Evolutionary conservation across 2,797 vertebrate species (phyloP).

Genomic region (Kryptopterus vitreolus): DNA sequence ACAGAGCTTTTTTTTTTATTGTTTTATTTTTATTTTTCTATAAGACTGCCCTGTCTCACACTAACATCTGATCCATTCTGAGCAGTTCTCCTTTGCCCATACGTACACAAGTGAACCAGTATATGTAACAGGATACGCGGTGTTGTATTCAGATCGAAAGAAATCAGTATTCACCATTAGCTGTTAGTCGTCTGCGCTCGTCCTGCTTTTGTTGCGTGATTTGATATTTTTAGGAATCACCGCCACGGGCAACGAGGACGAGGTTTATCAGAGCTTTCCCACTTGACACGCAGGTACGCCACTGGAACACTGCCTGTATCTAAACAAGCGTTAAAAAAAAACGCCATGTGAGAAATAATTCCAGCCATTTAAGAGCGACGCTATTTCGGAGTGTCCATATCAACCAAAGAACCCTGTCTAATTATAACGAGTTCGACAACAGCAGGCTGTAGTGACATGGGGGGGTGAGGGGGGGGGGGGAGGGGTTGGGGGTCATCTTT

Average conservation of each 20-base stretch:
- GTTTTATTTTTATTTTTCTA: neutral
- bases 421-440: conserved; percentile 65
- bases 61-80: conserved; percentile 9
- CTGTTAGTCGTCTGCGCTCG: conserved; percentile 17
- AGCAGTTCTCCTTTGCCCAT: conserved; percentile 19
- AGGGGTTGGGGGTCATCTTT: too few species aligned
- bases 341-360: conserved; percentile 38
- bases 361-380: conserved; percentile 48
- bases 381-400: conserved; percentile 57
- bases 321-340: too few species aligned
- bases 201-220: conserved; percentile 25
- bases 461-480: too few species aligned
- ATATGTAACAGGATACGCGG: conserved; percentile 25
- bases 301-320: conserved; percentile 39
- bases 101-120: conserved; percentile 20
- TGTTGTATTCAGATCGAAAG: conserved; percentile 21
- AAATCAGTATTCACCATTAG: conserved; percentile 33
- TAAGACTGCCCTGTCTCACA: conserved; percentile 1
- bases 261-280: conserved; percentile 54
- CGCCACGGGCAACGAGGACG: neutral
- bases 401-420: conserved; percentile 75
- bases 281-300: conserved; percentile 48
- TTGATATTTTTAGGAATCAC: conserved; percentile 20
- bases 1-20: neutral
- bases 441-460: conserved; percentile 13